Evolutionary conservation across 2,797 vertebrate genomes (phyloP).

Genomic region (Buphagus erythrorhynchus): DNA sequence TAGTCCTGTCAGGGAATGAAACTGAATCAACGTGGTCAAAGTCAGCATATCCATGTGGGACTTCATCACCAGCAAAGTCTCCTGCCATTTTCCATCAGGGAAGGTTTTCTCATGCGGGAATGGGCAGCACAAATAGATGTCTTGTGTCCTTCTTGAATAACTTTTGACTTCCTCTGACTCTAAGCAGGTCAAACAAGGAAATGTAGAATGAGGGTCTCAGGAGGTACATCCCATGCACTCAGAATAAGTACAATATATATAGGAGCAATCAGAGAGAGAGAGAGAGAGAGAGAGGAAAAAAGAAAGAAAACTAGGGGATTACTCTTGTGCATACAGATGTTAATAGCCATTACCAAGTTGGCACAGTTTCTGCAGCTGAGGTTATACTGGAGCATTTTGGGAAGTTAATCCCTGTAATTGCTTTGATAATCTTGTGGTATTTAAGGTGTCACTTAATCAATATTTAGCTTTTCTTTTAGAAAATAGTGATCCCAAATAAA

Average conservation of each 20-base stretch:
- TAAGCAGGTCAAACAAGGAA: background rate
- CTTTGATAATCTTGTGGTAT: conserved; percentile 53
- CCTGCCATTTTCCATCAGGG: background rate
- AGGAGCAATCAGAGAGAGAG: background rate
- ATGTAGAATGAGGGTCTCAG: background rate
- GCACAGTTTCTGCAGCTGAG: conserved; percentile 44
- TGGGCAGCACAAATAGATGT: background rate
- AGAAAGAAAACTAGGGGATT: background rate
- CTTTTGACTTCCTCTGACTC: background rate
- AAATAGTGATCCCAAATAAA: background rate
- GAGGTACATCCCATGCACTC: background rate
- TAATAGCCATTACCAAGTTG: conserved; percentile 36
- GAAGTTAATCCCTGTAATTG: conserved; percentile 61
- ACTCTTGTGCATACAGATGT: conserved; percentile 28
- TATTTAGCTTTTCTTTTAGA: conserved; percentile 37
- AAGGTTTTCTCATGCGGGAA: background rate
- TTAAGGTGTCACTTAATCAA: conserved; percentile 57
- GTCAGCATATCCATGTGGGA: background rate
- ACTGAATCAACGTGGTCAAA: background rate
- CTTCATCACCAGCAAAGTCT: background rate
- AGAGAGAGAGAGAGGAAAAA: background rate
- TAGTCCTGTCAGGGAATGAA: accelerated
- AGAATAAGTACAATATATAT: background rate
- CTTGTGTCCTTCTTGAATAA: background rate
- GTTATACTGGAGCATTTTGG: conserved; percentile 31